phyloP scores from a whole-genome alignment of 2,888 invertebrate genomes.

The Ormia ochracea region DNA sequence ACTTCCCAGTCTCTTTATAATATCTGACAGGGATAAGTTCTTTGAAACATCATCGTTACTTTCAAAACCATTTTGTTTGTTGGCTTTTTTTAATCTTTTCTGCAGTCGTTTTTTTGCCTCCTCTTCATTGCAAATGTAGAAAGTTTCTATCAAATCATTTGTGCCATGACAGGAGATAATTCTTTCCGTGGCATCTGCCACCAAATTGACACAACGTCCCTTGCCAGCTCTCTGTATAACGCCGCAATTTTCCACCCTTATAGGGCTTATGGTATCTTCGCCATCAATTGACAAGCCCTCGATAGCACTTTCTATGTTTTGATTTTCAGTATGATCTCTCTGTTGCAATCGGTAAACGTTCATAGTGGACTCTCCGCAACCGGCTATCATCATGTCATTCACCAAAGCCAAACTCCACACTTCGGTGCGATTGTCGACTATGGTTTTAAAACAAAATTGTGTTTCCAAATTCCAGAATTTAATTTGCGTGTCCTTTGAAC shows the following conservation, averaged over 20 bases:
- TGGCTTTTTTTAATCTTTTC: constrained; percentile 86
- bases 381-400: constrained; percentile 90
- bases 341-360: constrained; percentile 88
- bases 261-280: constrained; percentile 78
- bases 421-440: constrained; percentile 92
- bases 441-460: constrained; percentile 95
- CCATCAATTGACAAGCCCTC: constrained; percentile 73
- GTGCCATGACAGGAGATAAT: constrained; percentile 90
- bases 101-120: constrained; percentile 83
- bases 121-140: constrained; percentile 86
- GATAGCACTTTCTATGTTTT: constrained; percentile 78
- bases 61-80: constrained; percentile 77
- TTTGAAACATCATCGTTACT: constrained; percentile 71
- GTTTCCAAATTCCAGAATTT: constrained; percentile 98
- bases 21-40: constrained; percentile 82
- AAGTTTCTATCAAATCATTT: constrained; percentile 88
- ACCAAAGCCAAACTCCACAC: constrained; percentile 90
- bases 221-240: constrained; percentile 86
- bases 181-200: constrained; percentile 83
- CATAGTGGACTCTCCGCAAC: constrained; percentile 89
- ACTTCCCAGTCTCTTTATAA: constrained; percentile 83
- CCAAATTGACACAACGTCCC: constrained; percentile 87
- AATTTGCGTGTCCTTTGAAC: constrained; percentile 94
- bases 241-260: constrained; percentile 88
- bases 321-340: constrained; percentile 76